phyloP scores from a whole-genome alignment of 2,113 vertebrate species.

The Canis aureus region DNA sequence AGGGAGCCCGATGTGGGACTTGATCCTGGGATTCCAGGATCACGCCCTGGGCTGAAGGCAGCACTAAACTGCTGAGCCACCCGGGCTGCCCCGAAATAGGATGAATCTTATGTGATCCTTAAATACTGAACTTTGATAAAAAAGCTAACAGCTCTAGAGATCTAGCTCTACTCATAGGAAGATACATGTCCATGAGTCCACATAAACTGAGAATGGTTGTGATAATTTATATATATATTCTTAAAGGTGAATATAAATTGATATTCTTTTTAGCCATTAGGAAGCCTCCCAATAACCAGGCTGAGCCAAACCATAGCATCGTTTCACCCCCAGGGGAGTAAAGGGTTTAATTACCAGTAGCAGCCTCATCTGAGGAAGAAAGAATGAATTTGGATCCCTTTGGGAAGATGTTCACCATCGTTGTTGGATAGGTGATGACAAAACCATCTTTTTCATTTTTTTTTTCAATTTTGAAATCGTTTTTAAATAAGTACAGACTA shows the following conservation, averaged over 20 bases:
- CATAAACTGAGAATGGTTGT: neutral
- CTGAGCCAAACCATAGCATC: neutral
- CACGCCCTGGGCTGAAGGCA: too few relatives aligned
- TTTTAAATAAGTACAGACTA: neutral
- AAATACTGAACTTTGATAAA: neutral
- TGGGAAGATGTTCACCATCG: neutral
- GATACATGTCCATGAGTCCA: neutral
- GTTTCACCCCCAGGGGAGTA: neutral
- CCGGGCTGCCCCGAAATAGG: neutral
- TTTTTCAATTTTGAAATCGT: neutral
- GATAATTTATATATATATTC: neutral
- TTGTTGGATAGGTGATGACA: neutral
- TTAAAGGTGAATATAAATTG: neutral
- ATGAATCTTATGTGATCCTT: neutral
- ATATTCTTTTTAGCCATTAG: neutral
- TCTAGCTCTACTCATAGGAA: neutral
- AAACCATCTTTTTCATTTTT: neutral
- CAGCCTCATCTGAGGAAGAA: neutral
- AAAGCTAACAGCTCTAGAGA: neutral
- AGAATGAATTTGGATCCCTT: neutral
- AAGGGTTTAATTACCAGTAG: neutral
- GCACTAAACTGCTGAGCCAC: too few relatives aligned
- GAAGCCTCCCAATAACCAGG: neutral
- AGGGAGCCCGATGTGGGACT: too few relatives aligned
- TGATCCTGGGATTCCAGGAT: too few relatives aligned